phyloP scores from a whole-genome alignment of 2,797 vertebrate genomes.

The Natrix natrix region DNA sequence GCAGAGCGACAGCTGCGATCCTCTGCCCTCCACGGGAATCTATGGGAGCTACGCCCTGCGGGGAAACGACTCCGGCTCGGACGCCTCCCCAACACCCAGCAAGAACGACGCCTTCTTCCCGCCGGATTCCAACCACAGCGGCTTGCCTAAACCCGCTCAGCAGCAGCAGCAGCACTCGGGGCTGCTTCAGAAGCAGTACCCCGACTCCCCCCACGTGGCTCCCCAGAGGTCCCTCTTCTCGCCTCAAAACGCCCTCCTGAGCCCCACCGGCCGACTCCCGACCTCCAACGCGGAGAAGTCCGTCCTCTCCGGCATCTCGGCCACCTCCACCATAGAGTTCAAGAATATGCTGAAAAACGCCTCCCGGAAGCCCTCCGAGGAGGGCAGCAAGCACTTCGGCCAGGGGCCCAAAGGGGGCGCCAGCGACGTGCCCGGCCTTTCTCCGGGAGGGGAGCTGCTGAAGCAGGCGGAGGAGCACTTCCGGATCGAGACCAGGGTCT shows the following conservation, averaged over 20 bases:
- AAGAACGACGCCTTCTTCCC: conserved; percentile 72
- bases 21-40: conserved; percentile 57
- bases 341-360: conserved; percentile 83
- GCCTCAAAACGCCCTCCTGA: conserved; percentile 62
- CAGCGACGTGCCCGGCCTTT: conserved; percentile 35
- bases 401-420: conserved; percentile 60
- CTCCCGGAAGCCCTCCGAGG: conserved; percentile 73
- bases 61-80: conserved; percentile 62
- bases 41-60: conserved; percentile 65
- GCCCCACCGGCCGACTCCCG: conserved; percentile 51
- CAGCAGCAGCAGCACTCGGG: conserved; percentile 48
- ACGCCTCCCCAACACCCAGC: conserved; percentile 65
- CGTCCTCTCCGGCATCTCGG: conserved; percentile 66
- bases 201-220: conserved; percentile 69
- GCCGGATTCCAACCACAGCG: conserved; percentile 70
- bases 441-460: conserved; percentile 52
- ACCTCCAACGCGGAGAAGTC: conserved; percentile 57
- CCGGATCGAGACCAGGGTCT: conserved; percentile 91
- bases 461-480: conserved; percentile 78
- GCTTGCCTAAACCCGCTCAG: conserved; percentile 53
- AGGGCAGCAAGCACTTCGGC: conserved; percentile 68
- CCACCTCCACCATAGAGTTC: conserved; percentile 78
- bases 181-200: conserved; percentile 71
- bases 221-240: conserved; percentile 72
- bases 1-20: conserved; percentile 65